Base-by-base conservation (phyloP, 2,113 vertebrate species). In the Tragulus kanchil region DNA sequence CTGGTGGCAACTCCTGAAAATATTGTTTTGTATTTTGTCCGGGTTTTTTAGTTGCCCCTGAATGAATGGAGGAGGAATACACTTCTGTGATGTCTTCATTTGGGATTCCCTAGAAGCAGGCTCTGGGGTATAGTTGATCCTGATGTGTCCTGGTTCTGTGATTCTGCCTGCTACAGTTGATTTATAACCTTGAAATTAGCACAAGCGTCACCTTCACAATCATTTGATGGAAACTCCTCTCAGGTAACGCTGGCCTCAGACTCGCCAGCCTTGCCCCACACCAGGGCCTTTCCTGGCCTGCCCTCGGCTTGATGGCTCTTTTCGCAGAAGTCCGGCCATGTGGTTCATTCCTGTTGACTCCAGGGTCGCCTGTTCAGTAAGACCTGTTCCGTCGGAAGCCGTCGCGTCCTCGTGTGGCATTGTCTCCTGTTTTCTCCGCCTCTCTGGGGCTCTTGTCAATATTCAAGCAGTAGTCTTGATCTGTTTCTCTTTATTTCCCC, bases 381-480 rank as follows among this genome's bases (percentile, higher is more conserved):
- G 14, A 25, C 10, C 21, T n/a, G 54, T 31, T 17, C 36, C 12
- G 10, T 8, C 0, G 4, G 42, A 62, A 56, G 15, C 1, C 16
- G 12, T 21, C 73, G 62, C 25, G 2, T 26, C 28, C 45, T 45
- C 1, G 0, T 1, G 1, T 36, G 69, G n/a, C 2, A 0, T 59
- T 65, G 79, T 90, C 31, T 28, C 48, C 58, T 36, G 25, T 59
- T 65, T 8, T 59, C n/a, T 19, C 28, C 3, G 2, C 78, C 45
- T 61, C 61, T 89, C 31, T 17, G 15, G 58, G 84, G 69, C 8
- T 17, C 83, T 85, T 69, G 45, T 61, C 52, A 56, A 1, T 15
- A 7, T 16, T 75, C 25, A 15, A 4, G 14, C 48, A 92, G 17
- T 78, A 45, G 42, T 79, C 62, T 61, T 56, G 3, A 64, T 85